Evolutionary conservation across 1,140 invertebrate genomes (phyloP).

Genomic region (Kradibia gibbosae): DNA sequence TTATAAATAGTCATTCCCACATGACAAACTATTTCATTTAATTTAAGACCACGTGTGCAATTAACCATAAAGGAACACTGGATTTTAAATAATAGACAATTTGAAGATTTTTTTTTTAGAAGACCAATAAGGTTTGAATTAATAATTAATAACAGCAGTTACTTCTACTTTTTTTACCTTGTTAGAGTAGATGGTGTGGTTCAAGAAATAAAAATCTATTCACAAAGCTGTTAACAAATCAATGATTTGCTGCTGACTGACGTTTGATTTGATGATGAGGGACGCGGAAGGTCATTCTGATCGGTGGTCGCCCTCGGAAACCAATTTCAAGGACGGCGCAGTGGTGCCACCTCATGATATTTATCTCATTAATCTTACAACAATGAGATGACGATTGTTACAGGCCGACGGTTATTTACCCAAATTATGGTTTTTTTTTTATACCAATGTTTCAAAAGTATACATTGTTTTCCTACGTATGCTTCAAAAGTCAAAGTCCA

Average conservation of each 20-base stretch:
- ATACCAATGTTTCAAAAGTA: too few relatives aligned
- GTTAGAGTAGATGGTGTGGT: conserved; percentile 6
- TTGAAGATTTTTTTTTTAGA: not conserved
- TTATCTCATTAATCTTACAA: not conserved
- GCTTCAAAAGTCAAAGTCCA: too few relatives aligned
- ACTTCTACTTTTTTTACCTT: conserved; percentile 46
- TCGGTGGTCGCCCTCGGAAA: conserved; percentile 45
- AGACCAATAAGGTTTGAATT: not conserved
- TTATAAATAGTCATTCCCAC: not conserved
- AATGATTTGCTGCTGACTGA: conserved; percentile 54
- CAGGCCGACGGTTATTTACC: too few relatives aligned
- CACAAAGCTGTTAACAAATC: conserved; percentile 21
- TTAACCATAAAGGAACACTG: not conserved
- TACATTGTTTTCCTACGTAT: too few relatives aligned
- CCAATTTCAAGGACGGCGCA: conserved; percentile 34
- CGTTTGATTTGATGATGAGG: too few relatives aligned
- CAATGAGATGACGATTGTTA: too few relatives aligned
- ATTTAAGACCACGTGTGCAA: not conserved
- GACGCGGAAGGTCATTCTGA: conserved; percentile 63
- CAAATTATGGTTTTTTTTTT: too few relatives aligned
- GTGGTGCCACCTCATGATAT: conserved; percentile 9
- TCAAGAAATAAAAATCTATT: conserved; percentile 24
- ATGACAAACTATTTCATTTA: conserved; percentile 1
- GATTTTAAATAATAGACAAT: not conserved
- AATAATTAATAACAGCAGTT: not conserved